Conservation (phyloP, 1,140 invertebrate genomes). For the Solenopsis fugax region DNA sequence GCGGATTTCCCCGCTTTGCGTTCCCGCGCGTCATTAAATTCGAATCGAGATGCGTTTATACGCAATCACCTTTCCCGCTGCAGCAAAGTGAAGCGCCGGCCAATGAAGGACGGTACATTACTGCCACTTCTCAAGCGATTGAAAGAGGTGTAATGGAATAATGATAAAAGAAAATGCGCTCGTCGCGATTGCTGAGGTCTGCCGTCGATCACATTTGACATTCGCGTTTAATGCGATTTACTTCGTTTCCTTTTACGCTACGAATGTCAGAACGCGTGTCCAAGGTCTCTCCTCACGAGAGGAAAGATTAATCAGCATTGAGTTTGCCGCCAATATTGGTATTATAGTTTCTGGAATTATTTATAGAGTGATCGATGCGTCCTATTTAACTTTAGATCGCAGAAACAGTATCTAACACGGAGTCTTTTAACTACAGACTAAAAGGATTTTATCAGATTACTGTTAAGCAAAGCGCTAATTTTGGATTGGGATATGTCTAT, state of each 20-base stretch:
- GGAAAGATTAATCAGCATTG: slow-evolving; percentile 38
- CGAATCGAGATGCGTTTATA: slow-evolving; percentile 34
- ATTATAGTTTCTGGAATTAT: slow-evolving; percentile 57
- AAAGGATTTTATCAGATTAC: slow-evolving; percentile 38
- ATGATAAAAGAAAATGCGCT: slow-evolving; percentile 28
- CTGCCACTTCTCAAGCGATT: slow-evolving; percentile 4
- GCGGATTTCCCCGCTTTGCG: background rate
- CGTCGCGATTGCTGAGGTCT: background rate
- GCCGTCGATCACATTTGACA: background rate
- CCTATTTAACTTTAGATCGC: slow-evolving; percentile 50
- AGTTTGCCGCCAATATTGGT: slow-evolving; percentile 40
- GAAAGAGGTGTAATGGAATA: background rate
- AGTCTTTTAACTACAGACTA: background rate
- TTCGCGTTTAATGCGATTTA: slow-evolving; percentile 13
- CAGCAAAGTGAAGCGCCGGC: background rate
- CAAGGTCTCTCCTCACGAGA: slow-evolving; percentile 8
- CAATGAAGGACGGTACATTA: background rate
- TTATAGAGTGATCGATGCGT: slow-evolving; percentile 60
- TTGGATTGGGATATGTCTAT: background rate
- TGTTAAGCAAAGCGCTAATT: slow-evolving; percentile 9
- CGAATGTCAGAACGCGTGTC: background rate
- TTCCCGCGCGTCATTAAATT: slow-evolving; percentile 56
- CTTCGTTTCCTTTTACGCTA: background rate
- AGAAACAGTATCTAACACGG: slow-evolving; percentile 18
- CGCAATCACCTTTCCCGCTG: background rate